Evolutionary conservation across 2,888 invertebrate genomes (phyloP).

Genomic region (Drymonia ruficornis): DNA sequence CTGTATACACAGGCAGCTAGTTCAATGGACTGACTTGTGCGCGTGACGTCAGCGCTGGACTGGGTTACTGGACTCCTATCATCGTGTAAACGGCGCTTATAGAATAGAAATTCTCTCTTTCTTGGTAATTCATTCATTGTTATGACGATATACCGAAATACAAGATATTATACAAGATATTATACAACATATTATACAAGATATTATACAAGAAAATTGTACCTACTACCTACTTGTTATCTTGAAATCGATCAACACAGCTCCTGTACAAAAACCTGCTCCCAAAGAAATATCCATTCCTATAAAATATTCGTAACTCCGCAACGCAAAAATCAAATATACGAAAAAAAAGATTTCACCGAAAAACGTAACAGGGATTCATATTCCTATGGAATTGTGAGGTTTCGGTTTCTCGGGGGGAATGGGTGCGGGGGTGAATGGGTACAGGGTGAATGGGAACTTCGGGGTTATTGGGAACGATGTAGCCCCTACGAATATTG

Average conservation of each 20-base stretch:
- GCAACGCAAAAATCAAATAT: conserved; percentile 35
- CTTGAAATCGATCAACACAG: not conserved
- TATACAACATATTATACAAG: too few species aligned
- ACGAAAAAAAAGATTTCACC: conserved; percentile 31
- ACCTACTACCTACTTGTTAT: too few species aligned
- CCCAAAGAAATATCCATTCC: not conserved
- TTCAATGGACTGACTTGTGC: too few species aligned
- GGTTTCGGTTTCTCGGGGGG: conserved; percentile 29
- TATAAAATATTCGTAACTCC: conserved; percentile 31
- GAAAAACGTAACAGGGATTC: conserved; percentile 23
- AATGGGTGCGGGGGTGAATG: conserved; percentile 7
- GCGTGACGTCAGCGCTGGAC: too few species aligned
- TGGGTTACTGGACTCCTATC: too few species aligned
- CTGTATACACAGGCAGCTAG: too few species aligned
- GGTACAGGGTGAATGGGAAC: conserved; percentile 21
- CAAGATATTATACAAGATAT: too few species aligned
- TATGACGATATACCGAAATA: too few species aligned
- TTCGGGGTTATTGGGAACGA: not conserved
- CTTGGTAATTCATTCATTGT: too few species aligned
- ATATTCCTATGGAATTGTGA: conserved; percentile 29
- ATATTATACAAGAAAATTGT: too few species aligned
- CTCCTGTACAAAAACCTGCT: not conserved
- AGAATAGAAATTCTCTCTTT: too few species aligned
- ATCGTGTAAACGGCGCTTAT: too few species aligned
- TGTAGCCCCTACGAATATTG: conserved; percentile 20